Percentiles rank a stretch among this genome's conserved stretches.
Conservation (phyloP, 2,888 invertebrate species). For the Spisula subtruncata region DNA sequence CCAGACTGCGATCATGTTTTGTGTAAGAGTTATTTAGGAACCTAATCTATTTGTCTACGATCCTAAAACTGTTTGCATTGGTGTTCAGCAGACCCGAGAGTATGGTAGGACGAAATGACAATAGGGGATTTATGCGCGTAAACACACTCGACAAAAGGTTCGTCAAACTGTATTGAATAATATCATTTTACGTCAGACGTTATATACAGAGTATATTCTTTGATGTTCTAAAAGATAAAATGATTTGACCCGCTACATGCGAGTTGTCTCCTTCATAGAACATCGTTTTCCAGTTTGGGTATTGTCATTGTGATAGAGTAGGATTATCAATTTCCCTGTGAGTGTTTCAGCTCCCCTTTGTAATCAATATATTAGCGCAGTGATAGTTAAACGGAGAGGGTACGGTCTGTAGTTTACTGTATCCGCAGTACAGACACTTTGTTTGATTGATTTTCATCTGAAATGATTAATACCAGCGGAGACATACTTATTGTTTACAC, state of each 20-base stretch:
- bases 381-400: constrained; percentile 32
- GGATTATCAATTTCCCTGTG: constrained; percentile 24
- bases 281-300: constrained; percentile 24
- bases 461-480: constrained; percentile 62
- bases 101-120: not conserved
- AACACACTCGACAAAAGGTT: not conserved
- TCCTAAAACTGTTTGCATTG: not conserved
- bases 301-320: constrained; percentile 36
- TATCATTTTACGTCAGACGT: constrained; percentile 10
- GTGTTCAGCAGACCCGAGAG: not conserved
- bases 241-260: not conserved
- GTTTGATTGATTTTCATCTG: constrained; percentile 57
- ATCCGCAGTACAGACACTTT: constrained; percentile 48
- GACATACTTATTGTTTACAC: constrained; percentile 68
- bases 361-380: constrained; percentile 50
- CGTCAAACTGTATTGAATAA: not conserved
- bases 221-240: constrained; percentile 23
- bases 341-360: constrained; percentile 32
- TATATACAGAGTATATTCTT: not conserved
- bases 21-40: not conserved
- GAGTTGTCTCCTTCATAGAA: not conserved
- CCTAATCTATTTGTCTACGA: constrained; percentile 1
- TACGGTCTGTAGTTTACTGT: not conserved
- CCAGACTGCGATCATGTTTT: not conserved
- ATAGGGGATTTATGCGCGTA: not conserved